Evolutionary conservation across 2,888 invertebrate species (phyloP), one percentile per base, ranked within the genome.

Genomic region (Melikaiella ostensackeni): DNA sequence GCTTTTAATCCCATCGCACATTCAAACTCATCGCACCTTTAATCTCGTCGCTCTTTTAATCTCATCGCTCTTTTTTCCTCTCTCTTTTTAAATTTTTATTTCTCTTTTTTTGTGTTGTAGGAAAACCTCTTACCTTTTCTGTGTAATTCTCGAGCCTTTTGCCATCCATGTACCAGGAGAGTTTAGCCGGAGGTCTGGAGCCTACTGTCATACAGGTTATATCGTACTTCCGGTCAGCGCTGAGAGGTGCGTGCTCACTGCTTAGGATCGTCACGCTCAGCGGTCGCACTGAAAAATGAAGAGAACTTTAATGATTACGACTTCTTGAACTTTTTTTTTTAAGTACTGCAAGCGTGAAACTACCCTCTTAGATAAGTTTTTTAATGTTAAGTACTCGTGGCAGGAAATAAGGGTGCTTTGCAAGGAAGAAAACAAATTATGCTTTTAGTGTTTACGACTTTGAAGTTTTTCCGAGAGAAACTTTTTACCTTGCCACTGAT

Each of bases 151-250:
- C 93, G 83, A 97, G 91, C 83, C 94, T 94, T 80, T 94, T 93
- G 66, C 94, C 95, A 86, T 96, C 96, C 92, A 97, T 94, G 94
- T 95, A 96, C 98, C 98, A 98, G 0, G 95, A 95, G 81, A 98
- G 95, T 87, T 95, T 94, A 0, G 97, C 97, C 0, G 97, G 95
- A 0, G 98, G 97, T 81, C 97, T 92, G 5, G 98, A 97, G 0
- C 98, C 98, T 70, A 95, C 94, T 0, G 96, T 95, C 89, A 95
- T 95, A 90, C 98, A 98, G 55, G 95, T 95, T 83, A 98, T 93
- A 88, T 96, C 96, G 82, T 97, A 96, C 88, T 95, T 94, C 87
- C 96, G 94, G 81, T 96, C 96, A 0, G 97, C 97, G 50, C 97
- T 96, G 79, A 98, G 93, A 0, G 97, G 97, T 5, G 88, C 88